Percentiles rank a stretch among this genome's conserved stretches.
Conservation (phyloP, 2,113 vertebrate genomes). For the Mobula hypostoma region DNA sequence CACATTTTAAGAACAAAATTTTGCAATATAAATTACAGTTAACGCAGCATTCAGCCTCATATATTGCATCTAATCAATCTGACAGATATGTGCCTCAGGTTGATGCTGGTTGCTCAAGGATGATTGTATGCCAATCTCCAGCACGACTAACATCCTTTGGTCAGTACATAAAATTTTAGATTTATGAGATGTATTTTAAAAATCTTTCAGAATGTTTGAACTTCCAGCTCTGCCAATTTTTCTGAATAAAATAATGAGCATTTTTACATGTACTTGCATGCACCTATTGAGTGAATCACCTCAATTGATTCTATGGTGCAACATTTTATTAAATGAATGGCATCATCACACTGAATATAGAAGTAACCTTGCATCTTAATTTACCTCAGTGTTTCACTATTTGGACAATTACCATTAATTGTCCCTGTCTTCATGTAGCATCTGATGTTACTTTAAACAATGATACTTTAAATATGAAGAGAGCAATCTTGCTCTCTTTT, state of each 20-base stretch:
- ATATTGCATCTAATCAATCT: background rate
- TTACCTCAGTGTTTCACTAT: background rate
- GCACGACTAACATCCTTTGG: background rate
- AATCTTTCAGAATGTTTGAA: background rate
- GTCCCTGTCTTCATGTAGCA: background rate
- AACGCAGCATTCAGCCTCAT: too few species aligned
- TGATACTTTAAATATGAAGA: background rate
- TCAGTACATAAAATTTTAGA: background rate
- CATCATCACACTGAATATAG: background rate
- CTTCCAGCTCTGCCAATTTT: background rate
- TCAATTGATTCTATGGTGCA: constrained; percentile 17
- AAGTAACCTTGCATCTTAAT: background rate
- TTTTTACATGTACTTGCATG: background rate
- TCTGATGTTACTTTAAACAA: background rate
- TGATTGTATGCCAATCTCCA: background rate
- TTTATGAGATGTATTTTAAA: too few species aligned
- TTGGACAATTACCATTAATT: constrained; percentile 11
- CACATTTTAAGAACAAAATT: background rate
- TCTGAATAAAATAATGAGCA: constrained; percentile 9
- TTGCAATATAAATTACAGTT: too few species aligned
- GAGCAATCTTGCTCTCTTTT: background rate
- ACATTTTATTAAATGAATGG: constrained; percentile 22
- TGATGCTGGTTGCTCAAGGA: background rate
- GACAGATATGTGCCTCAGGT: background rate
- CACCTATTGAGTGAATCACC: constrained; percentile 14